phyloP scores from a whole-genome alignment of 2,797 vertebrate genomes.

The Coregonus ussuriensis region DNA sequence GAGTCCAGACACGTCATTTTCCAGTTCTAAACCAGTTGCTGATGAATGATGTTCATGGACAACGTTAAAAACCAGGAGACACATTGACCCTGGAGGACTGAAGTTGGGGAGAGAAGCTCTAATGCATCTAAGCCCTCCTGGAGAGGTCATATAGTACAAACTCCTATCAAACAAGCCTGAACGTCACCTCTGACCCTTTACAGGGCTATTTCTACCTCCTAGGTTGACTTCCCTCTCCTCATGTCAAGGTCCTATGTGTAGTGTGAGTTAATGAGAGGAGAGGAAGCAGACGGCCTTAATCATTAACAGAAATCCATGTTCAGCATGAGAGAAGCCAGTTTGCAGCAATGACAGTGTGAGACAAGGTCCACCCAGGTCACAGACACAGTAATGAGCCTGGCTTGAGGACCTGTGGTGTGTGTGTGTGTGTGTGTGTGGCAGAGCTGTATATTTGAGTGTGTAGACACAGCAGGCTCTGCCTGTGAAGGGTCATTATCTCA shows the following conservation, averaged over 20 bases:
- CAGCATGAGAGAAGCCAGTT: conserved; percentile 5
- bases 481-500: conserved; percentile 47
- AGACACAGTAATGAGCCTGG: conserved; percentile 5
- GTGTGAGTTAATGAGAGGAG: conserved; percentile 12
- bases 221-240: not conserved
- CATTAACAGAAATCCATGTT: conserved; percentile 7
- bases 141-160: not conserved
- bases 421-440: not conserved
- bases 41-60: not conserved
- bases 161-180: not conserved
- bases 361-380: conserved; percentile 3
- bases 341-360: not conserved
- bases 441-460: conserved; percentile 19
- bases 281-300: conserved; percentile 12
- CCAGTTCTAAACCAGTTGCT: not conserved
- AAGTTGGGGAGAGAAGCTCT: not conserved
- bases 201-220: not conserved
- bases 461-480: conserved; percentile 5
- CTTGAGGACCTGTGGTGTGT: not conserved
- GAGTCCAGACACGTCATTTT: no score
- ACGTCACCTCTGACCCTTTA: not conserved
- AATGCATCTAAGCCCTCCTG: not conserved
- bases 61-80: not conserved
- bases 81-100: not conserved
- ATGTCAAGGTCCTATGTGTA: conserved; percentile 10